Base-by-base conservation (phyloP, 2,113 vertebrate genomes). In the Hepsetus odoe region DNA sequence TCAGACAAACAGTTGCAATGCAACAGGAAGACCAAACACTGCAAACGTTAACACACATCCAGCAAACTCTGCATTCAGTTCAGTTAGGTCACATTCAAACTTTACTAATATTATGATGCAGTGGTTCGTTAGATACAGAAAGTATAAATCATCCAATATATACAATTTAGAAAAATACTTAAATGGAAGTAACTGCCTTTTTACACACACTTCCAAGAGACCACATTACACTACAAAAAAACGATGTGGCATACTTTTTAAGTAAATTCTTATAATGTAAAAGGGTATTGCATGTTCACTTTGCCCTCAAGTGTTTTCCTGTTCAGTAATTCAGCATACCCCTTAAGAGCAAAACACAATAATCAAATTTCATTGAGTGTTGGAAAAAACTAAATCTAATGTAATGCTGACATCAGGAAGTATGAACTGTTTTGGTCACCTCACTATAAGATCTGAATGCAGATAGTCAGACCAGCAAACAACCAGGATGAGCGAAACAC, bases 31-130 rank as follows among this genome's bases (percentile, higher is more conserved):
- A 85, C 87, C 78, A 80, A 82, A 74, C 83, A 86, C 78, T 53
- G 49, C 73, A 80, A 82, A 80, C 77, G 33, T 76, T 69, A 59
- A 82, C 81, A 79, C 73, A 87, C 73, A 90, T 86, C 84, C 81
- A 90, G 74, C 76, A 58, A 55, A 67, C 72, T 91, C 88, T 90
- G 90, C 90, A 91, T 90, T 91, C 90, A 92, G 84, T 28, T 74
- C 68, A 62, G 44, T 66, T 22, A 13, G 49, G 59, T 55, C 22
- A 76, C 13, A n/a, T 35, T 20, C 1, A 46, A 35, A 5, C 58
- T 32, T 13, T 12, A 76, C 28, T 30, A 69, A 18, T 58, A 46
- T 72, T 13, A 75, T 3, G 35, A 13, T 51, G 14, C 38, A 35
- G 20, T 12, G 20, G 13, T 8, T 1, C 5, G 24, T 76, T 18